Percentiles rank a stretch among this genome's conserved stretches.
Conservation (phyloP, 2,797 vertebrate genomes). For the Coracias cyanogaster region DNA sequence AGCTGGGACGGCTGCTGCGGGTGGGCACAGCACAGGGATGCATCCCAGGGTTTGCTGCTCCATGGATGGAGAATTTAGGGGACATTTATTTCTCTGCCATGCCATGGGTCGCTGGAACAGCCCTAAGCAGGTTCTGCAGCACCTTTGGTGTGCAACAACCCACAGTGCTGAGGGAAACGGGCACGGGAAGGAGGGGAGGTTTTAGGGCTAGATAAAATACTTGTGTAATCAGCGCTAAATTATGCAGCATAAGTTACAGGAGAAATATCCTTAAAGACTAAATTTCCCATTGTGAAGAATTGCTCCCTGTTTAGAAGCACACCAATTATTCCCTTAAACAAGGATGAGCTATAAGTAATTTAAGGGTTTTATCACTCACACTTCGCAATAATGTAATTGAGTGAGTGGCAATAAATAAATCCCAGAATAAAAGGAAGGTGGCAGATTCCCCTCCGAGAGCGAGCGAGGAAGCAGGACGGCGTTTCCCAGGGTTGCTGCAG, state of each 20-base stretch:
- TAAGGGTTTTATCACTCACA: constrained; percentile 48
- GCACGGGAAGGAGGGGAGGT: background rate
- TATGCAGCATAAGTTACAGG: background rate
- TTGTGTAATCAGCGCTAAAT: constrained; percentile 33
- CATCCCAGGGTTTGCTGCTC: background rate
- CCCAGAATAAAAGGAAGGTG: background rate
- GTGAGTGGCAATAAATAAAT: constrained; percentile 36
- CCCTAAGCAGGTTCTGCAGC: background rate
- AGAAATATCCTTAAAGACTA: constrained; percentile 6
- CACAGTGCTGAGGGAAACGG: rapidly evolving
- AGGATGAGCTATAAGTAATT: constrained; percentile 24
- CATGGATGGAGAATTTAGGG: background rate
- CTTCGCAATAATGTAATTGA: constrained; percentile 3
- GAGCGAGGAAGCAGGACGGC: background rate
- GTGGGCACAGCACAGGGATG: background rate
- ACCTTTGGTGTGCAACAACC: background rate
- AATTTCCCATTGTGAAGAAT: constrained; percentile 26
- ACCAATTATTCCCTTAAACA: constrained; percentile 47
- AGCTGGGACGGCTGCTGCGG: background rate
- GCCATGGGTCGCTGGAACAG: background rate
- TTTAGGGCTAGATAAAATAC: background rate
- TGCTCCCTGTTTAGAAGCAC: constrained; percentile 21
- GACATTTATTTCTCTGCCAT: rapidly evolving
- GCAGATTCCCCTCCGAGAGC: background rate
- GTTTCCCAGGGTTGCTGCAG: rapidly evolving